These are phyloP conservation scores for Tenthredo amoena DNA, from an alignment of 2,888 invertebrate genomes.

Conservation along the genomic window DNA sequence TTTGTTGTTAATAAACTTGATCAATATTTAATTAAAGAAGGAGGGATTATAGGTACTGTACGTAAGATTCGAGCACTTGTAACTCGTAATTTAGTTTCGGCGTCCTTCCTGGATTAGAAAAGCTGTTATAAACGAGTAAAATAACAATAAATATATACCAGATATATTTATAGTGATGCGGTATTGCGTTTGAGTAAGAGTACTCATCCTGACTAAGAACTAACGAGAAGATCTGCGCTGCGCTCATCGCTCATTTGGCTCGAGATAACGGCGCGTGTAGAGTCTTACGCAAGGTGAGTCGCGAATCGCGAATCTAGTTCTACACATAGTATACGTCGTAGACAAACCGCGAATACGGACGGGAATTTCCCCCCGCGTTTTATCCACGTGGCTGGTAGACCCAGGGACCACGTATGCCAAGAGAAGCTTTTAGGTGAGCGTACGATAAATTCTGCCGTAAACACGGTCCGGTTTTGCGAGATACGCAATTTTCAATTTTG, in stretches of 20 bases:
- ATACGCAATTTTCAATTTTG: background rate
- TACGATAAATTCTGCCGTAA: conserved; percentile 8
- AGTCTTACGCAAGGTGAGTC: background rate
- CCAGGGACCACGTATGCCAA: conserved; percentile 26
- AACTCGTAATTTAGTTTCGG: background rate
- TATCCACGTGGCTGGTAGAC: conserved; percentile 12
- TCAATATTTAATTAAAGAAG: background rate
- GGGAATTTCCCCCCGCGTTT: background rate
- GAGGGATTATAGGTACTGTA: no score
- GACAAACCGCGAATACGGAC: conserved; percentile 1
- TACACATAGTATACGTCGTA: background rate
- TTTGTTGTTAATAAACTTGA: background rate
- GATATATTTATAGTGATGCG: background rate
- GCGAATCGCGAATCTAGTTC: background rate
- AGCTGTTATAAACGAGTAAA: background rate
- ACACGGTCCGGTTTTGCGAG: background rate
- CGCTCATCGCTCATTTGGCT: conserved; percentile 23
- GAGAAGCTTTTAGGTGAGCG: background rate
- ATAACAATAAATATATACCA: conserved; percentile 8
- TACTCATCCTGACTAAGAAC: background rate
- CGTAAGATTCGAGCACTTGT: background rate
- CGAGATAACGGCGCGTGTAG: conserved; percentile 1
- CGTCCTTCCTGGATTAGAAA: background rate
- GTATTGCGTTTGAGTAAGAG: background rate
- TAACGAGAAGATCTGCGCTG: background rate